Conservation (phyloP, 2,797 vertebrate species). For the Chaetophractus vellerosus region DNA sequence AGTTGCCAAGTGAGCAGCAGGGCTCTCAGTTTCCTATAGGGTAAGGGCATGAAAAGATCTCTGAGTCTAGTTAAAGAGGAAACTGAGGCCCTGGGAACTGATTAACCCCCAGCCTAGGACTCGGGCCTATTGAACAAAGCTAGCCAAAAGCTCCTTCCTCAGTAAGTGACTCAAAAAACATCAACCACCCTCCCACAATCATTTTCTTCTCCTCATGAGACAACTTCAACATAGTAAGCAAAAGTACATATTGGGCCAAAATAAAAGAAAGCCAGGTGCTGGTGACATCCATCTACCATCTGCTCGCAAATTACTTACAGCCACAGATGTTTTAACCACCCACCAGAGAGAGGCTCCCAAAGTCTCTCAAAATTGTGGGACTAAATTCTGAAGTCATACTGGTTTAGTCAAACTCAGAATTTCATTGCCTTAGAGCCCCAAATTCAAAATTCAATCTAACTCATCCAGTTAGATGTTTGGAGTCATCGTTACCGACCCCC, state of each 20-base stretch:
- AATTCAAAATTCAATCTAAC: neutral
- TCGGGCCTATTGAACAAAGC: fast-evolving
- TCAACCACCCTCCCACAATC: too few species aligned
- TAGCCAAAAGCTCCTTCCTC: neutral
- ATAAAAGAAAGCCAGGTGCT: fast-evolving
- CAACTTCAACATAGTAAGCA: neutral
- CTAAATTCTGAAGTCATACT: neutral
- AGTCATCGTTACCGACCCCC: too few species aligned
- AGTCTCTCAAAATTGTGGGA: neutral
- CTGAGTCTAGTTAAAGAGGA: neutral
- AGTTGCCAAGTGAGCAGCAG: neutral
- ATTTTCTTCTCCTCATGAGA: neutral
- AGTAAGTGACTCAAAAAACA: neutral
- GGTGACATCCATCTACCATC: neutral
- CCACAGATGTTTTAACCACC: neutral
- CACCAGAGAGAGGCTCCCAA: neutral
- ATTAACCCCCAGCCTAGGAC: neutral
- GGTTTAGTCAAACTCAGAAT: neutral
- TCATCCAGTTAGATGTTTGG: neutral
- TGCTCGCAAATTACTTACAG: neutral
- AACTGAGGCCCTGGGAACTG: neutral
- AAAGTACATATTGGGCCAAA: neutral
- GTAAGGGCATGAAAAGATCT: neutral
- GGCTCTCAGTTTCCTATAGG: fast-evolving
- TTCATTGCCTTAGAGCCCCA: neutral